phyloP scores from a whole-genome alignment of 2,113 vertebrate genomes.

The Periophthalmus modestus region DNA sequence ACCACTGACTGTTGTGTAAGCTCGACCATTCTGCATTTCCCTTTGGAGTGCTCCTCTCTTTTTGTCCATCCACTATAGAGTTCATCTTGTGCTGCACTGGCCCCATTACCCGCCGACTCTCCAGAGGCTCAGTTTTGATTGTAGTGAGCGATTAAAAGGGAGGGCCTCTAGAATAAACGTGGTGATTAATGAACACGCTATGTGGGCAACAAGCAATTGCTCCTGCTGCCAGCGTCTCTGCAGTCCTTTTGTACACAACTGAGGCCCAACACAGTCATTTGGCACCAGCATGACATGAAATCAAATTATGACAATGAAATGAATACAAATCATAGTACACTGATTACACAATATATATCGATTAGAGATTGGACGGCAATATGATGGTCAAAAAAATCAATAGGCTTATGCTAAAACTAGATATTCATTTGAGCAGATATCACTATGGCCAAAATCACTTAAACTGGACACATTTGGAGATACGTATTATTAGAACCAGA shows the following conservation, averaged over 20 bases:
- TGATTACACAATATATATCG: neutral
- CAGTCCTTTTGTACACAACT: constrained; percentile 3
- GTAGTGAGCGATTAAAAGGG: constrained; percentile 39
- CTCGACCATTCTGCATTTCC: constrained; percentile 12
- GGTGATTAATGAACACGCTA: constrained; percentile 51
- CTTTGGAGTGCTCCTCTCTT: neutral
- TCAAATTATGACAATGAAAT: neutral
- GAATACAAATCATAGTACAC: neutral
- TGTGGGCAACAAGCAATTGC: constrained; percentile 39
- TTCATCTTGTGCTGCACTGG: neutral
- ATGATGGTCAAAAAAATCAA: neutral
- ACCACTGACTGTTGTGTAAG: neutral
- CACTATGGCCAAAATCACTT: too few species aligned
- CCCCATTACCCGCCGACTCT: constrained; percentile 5
- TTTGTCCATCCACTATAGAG: constrained; percentile 26
- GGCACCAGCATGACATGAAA: neutral
- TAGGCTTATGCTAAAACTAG: neutral
- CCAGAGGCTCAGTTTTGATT: constrained; percentile 42
- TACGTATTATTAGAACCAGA: too few species aligned
- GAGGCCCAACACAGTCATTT: neutral
- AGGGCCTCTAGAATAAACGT: constrained; percentile 48
- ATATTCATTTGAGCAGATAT: neutral
- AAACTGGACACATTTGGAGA: too few species aligned
- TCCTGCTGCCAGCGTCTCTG: constrained; percentile 13
- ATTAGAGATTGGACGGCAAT: neutral